phyloP scores from a whole-genome alignment of 2,888 invertebrate species.

The Hyppa rectilinea region DNA sequence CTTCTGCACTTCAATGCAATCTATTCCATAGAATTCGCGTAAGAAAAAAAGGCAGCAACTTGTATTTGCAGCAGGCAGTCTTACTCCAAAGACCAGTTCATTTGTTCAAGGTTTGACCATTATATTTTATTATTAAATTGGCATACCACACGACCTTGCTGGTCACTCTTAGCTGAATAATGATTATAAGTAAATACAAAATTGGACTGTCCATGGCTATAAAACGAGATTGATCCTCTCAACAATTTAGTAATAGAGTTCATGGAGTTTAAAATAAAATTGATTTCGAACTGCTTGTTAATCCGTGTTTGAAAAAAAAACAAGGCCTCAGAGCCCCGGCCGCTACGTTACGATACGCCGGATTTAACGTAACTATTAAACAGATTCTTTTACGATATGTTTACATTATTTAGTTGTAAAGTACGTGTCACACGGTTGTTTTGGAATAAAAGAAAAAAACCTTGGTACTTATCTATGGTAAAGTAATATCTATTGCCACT shows the following conservation, averaged over 20 bases:
- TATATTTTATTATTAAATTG: too few relatives aligned
- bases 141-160: constrained; percentile 2
- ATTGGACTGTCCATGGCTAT: background rate
- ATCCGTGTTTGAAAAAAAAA: constrained; percentile 8
- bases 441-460: background rate
- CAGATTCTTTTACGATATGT: constrained; percentile 23
- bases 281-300: background rate
- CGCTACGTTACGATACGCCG: constrained; percentile 18
- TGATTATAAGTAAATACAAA: background rate
- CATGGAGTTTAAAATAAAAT: constrained; percentile 1
- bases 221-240: background rate
- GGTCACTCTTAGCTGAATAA: background rate
- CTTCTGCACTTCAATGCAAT: background rate
- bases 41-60: too few relatives aligned
- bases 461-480: background rate
- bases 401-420: constrained; percentile 18
- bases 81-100: too few relatives aligned
- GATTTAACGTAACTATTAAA: constrained; percentile 29
- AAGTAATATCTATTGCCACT: constrained; percentile 1
- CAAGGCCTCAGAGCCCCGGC: background rate
- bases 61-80: too few relatives aligned
- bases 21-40: too few relatives aligned
- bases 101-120: too few relatives aligned
- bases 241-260: background rate
- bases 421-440: background rate